Base-by-base conservation (phyloP, 2,888 invertebrate species). In the Mantis religiosa region DNA sequence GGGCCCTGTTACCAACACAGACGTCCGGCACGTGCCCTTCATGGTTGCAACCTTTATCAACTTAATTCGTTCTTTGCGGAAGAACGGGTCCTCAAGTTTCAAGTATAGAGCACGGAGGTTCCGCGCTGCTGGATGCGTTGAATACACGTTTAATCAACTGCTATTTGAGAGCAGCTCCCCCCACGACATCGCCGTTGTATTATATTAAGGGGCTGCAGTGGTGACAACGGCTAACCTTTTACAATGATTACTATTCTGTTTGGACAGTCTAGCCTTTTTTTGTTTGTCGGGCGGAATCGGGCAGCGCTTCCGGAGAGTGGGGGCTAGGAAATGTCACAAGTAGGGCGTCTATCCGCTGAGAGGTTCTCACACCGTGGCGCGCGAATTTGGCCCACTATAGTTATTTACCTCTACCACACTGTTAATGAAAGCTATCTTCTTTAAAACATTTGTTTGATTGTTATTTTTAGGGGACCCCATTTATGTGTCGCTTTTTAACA, bases 101-200 rank as follows among this genome's bases (percentile, higher is more conserved):
- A 71, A 71, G 54, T 71, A 25, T 71, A 25, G 54, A 54, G 54
- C 15, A 54, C 54, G 84, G 85, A 87, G 83, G 89, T 90, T 88
- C 87, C 89, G 90, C 84, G 82, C 82, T 88, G 88, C 83, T 89
- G 89, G 28, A 54, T 91, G 90, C 89, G 90, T 90, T 91, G 91
- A 91, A 92, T 91, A 91, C 91, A 91, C 91, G 91, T 91, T 91
- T 92, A 92, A 92, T 92, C 92, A 91, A 91, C 91, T 91, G 91
- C 91, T 91, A 91, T 91, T 91, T 91, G 92, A 91, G 92, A 91
- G 91, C 89, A 54, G 54, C 54, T 20, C 20, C 20, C 54, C 54
- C 20, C 14, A 14, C 54, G 1, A 14, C 3, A 3, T 30, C 54
- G 6, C 54, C 54, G 54, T 14, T 54, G 54, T 54, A 54, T 54